Percentiles rank a stretch among this genome's conserved stretches.
phyloP scores from a whole-genome alignment of 1,140 invertebrate species.

The Tetraneura akinire region DNA sequence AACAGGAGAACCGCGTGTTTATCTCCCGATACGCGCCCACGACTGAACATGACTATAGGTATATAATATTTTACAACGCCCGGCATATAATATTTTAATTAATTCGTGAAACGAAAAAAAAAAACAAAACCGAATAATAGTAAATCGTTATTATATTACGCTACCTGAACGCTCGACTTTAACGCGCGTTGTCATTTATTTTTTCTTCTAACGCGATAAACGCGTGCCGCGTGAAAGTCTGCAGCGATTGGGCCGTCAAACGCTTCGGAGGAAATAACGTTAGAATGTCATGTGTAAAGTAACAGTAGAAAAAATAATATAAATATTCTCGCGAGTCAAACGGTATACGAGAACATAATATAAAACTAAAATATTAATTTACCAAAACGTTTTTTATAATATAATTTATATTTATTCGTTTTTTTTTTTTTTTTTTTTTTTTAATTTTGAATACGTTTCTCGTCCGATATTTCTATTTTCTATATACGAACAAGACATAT shows the following conservation, averaged over 20 bases:
- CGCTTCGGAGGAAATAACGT: no score
- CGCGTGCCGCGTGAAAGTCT: no score
- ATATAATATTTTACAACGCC: slow-evolving; percentile 13
- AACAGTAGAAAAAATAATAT: no score
- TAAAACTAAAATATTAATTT: no score
- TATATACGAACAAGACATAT: no score
- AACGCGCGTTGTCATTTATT: background rate
- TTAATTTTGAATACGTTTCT: background rate
- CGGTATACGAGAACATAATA: no score
- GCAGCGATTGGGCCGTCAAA: no score
- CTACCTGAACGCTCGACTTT: background rate
- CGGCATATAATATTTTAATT: slow-evolving; percentile 12
- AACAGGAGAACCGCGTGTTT: background rate
- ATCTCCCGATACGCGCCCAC: slow-evolving; percentile 2
- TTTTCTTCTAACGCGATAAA: no score
- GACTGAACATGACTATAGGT: background rate
- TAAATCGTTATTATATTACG: background rate
- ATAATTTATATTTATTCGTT: no score
- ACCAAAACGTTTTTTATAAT: no score
- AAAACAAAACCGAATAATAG: background rate
- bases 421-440: background rate
- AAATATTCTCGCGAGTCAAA: no score
- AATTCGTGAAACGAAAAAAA: background rate
- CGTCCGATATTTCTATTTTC: background rate
- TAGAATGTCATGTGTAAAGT: no score